Percentiles rank a stretch among this genome's conserved stretches.
These are phyloP conservation scores for Sebastiscus tertius DNA, from an alignment of 2,797 vertebrate species.

Conservation along the genomic window DNA sequence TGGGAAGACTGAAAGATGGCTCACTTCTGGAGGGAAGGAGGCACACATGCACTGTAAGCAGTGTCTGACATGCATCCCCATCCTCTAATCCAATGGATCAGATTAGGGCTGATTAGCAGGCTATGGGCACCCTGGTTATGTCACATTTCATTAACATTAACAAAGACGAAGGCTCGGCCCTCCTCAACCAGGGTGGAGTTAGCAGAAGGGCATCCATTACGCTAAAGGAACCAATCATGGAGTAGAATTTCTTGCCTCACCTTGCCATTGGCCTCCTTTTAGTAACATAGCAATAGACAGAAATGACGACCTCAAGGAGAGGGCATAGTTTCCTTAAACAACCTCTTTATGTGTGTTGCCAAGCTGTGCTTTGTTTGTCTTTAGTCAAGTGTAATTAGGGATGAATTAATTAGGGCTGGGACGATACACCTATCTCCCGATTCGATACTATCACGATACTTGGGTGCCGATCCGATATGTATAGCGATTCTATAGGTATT, in stretches of 20 bases:
- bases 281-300: neutral
- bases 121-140: constrained; percentile 82
- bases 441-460: no score
- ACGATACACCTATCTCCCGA: no score
- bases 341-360: neutral
- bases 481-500: no score
- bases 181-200: constrained; percentile 28
- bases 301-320: neutral
- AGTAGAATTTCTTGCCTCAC: neutral
- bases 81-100: constrained; percentile 81
- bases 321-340: neutral
- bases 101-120: constrained; percentile 88
- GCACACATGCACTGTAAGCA: constrained; percentile 52
- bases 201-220: constrained; percentile 10
- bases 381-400: neutral
- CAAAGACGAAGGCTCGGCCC: constrained; percentile 30
- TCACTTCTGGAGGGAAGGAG: constrained; percentile 46
- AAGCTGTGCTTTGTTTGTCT: neutral
- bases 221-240: constrained; percentile 17
- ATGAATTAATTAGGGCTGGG: neutral
- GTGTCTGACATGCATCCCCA: constrained; percentile 64
- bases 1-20: constrained; percentile 22
- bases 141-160: constrained; percentile 71
- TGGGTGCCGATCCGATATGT: no score
- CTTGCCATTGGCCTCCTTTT: constrained; percentile 26